Conservation (phyloP, 2,797 vertebrate genomes). For the Melanotaenia boesemani region DNA sequence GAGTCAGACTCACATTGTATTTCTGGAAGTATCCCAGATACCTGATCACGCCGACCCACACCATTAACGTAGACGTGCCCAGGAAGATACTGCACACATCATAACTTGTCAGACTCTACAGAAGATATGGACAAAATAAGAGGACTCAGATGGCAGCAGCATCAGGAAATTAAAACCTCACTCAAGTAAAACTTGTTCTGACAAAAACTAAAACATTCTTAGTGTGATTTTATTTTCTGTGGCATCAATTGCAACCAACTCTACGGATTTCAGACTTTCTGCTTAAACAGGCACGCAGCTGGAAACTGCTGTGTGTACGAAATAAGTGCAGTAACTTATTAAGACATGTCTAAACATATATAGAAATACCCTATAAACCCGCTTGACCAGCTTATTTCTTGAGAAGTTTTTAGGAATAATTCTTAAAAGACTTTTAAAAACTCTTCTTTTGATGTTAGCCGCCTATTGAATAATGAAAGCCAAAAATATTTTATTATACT, state of each 20-base stretch:
- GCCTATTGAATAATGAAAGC: too few relatives aligned
- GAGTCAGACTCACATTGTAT: slow-evolving; percentile 88
- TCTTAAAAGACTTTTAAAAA: too few relatives aligned
- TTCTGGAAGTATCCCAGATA: slow-evolving; percentile 98
- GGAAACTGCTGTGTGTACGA: too few relatives aligned
- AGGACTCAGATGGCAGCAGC: not conserved
- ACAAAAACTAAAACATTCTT: not conserved
- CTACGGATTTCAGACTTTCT: not conserved
- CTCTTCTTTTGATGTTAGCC: too few relatives aligned
- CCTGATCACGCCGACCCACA: slow-evolving; percentile 97
- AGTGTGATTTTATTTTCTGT: not conserved
- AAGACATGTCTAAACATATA: too few relatives aligned
- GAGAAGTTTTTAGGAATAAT: too few relatives aligned
- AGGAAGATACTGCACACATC: slow-evolving; percentile 98
- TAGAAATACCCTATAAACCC: too few relatives aligned
- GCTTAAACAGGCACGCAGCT: too few relatives aligned
- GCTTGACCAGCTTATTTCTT: too few relatives aligned
- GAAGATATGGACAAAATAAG: not conserved
- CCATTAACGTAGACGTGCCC: slow-evolving; percentile 93
- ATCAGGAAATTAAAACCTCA: slow-evolving; percentile 2
- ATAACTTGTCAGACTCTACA: slow-evolving; percentile 92
- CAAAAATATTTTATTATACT: too few relatives aligned
- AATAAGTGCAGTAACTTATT: too few relatives aligned
- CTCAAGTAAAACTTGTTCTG: not conserved
- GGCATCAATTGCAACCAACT: too few relatives aligned